Conservation (phyloP, 2,797 vertebrate genomes). For the Hapalemur alaotrensis region DNA sequence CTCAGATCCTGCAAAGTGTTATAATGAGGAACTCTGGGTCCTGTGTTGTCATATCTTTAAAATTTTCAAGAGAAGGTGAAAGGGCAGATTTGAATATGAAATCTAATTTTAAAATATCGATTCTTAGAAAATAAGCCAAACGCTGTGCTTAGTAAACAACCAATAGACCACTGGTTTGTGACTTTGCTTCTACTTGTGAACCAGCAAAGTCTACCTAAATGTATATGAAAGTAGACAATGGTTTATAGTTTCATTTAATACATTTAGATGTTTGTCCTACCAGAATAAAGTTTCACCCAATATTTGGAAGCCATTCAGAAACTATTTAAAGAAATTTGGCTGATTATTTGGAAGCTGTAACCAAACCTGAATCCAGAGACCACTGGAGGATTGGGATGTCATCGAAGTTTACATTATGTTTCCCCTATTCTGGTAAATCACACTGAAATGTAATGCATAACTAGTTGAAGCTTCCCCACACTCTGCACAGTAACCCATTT, state of each 20-base stretch:
- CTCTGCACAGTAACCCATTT: background rate
- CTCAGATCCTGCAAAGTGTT: background rate
- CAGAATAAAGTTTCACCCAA: background rate
- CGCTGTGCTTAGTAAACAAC: background rate
- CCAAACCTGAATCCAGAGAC: slow-evolving; percentile 2
- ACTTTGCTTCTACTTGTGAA: background rate
- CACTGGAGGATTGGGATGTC: background rate
- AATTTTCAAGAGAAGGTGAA: background rate
- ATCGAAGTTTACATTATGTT: background rate
- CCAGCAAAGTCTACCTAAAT: background rate
- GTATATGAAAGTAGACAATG: background rate
- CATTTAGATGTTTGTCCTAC: background rate
- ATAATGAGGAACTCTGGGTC: background rate
- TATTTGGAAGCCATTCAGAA: background rate
- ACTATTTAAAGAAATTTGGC: slow-evolving; percentile 13
- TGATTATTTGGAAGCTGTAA: background rate
- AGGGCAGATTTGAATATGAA: background rate
- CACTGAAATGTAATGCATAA: background rate
- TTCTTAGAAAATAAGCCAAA: background rate
- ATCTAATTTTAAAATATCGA: background rate
- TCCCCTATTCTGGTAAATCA: slow-evolving; percentile 14
- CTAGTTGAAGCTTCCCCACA: background rate
- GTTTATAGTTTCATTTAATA: background rate
- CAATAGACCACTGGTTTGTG: background rate
- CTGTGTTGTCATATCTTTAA: background rate